Conservation (phyloP, 2,888 invertebrate species). For the Tetropium fuscum region DNA sequence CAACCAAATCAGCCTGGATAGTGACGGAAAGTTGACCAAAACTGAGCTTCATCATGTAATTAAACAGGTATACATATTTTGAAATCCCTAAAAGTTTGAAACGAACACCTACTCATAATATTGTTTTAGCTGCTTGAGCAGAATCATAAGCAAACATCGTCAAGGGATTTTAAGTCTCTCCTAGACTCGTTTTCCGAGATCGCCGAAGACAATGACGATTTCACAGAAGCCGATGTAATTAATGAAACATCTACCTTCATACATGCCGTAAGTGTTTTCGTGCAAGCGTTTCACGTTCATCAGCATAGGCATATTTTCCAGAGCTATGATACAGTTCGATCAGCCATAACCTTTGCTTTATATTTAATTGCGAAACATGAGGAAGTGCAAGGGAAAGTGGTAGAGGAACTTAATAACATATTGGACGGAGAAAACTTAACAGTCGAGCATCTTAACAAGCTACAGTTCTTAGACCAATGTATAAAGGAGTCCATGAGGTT, state of each 20-base stretch:
- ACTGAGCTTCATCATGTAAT: not conserved
- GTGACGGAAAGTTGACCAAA: not conserved
- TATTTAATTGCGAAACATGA: slow-evolving; percentile 69
- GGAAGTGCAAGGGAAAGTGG: slow-evolving; percentile 67
- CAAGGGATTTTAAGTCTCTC: slow-evolving; percentile 58
- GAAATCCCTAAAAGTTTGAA: no score
- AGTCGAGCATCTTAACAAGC: slow-evolving; percentile 68
- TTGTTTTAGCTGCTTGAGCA: slow-evolving; percentile 35
- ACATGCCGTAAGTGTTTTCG: slow-evolving; percentile 70
- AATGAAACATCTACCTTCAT: slow-evolving; percentile 74
- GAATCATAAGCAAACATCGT: slow-evolving; percentile 67
- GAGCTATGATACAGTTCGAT: slow-evolving; percentile 74
- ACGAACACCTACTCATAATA: no score
- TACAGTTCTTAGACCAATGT: slow-evolving; percentile 77
- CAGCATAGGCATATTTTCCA: slow-evolving; percentile 39
- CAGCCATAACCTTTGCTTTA: slow-evolving; percentile 70
- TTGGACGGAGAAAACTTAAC: slow-evolving; percentile 61
- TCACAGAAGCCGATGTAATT: slow-evolving; percentile 71
- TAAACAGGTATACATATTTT: not conserved
- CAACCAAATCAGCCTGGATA: not conserved
- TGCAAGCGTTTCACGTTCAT: not conserved
- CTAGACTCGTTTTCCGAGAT: slow-evolving; percentile 70
- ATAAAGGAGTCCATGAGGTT: slow-evolving; percentile 77
- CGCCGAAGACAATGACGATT: slow-evolving; percentile 64
- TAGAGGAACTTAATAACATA: slow-evolving; percentile 67